These are phyloP conservation scores for Heliconius charithonia DNA, from an alignment of 2,888 invertebrate genomes.

Conservation along the genomic window DNA sequence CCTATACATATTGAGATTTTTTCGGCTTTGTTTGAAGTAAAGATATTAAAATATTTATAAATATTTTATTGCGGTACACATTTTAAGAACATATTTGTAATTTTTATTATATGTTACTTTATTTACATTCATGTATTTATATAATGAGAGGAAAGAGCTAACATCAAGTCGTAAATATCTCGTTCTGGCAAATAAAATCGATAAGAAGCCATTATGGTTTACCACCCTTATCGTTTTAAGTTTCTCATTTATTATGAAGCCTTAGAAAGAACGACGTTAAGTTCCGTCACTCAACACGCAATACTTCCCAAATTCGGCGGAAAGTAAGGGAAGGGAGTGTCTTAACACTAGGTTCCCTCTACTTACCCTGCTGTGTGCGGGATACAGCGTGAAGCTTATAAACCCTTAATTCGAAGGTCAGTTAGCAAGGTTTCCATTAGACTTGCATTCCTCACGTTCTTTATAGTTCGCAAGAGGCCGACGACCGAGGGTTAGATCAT, in stretches of 20 bases:
- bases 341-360: no score
- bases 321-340: no score
- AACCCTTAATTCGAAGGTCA: background rate
- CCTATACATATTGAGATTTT: background rate
- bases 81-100: background rate
- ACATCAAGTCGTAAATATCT: background rate
- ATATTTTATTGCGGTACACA: background rate
- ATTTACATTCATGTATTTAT: background rate
- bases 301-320: no score
- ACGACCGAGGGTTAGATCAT: conserved; percentile 8
- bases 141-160: background rate
- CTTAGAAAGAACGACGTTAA: background rate
- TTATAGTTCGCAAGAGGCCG: background rate
- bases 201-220: background rate
- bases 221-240: background rate
- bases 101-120: background rate
- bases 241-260: background rate
- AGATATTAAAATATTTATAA: background rate
- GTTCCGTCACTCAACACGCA: no score
- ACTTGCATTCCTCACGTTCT: background rate
- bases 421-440: background rate
- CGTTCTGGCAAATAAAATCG: background rate
- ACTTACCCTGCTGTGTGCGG: no score
- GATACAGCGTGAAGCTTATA: background rate
- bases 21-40: background rate